A percentile compares a stretch with the other conserved stretches of the same genome.
Conservation (phyloP, 1,140 invertebrate species). For the Oedothorax gibbosus region DNA sequence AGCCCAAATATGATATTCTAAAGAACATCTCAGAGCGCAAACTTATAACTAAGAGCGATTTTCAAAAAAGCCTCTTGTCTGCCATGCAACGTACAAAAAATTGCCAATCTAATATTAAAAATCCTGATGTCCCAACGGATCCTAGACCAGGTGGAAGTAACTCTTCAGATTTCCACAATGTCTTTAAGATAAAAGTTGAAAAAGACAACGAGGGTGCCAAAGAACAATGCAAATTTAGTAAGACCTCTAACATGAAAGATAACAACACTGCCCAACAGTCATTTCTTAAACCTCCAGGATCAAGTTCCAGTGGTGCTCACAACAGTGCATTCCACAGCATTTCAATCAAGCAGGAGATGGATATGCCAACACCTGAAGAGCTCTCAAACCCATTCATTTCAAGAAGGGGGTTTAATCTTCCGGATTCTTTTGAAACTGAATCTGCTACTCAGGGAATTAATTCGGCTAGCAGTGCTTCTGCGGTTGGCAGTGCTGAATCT, state of each 20-base stretch:
- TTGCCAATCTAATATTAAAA: slow-evolving; percentile 4
- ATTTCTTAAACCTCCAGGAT: slow-evolving; percentile 68
- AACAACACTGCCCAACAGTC: background rate
- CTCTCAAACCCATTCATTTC: slow-evolving; percentile 20
- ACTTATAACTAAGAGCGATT: slow-evolving; percentile 24
- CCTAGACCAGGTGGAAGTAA: slow-evolving; percentile 14
- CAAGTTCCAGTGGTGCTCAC: slow-evolving; percentile 64
- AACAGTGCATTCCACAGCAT: slow-evolving; percentile 65
- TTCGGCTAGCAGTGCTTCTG: slow-evolving; percentile 63
- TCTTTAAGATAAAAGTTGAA: slow-evolving; percentile 36
- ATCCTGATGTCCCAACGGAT: background rate
- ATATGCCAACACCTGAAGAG: slow-evolving; percentile 44
- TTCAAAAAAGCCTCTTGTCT: slow-evolving; percentile 37
- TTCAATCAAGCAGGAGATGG: slow-evolving; percentile 22
- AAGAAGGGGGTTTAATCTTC: background rate
- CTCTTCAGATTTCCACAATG: slow-evolving; percentile 15
- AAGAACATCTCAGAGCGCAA: slow-evolving; percentile 33
- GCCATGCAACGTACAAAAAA: slow-evolving; percentile 10
- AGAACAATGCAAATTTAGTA: slow-evolving; percentile 39
- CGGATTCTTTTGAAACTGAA: slow-evolving; percentile 14
- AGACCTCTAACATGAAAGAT: slow-evolving; percentile 15
- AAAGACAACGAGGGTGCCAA: slow-evolving; percentile 14
- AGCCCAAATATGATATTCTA: slow-evolving; percentile 20
- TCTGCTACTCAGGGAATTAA: slow-evolving; percentile 4
- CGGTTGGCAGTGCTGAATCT: slow-evolving; percentile 65